Evolutionary conservation across 2,888 invertebrate species (phyloP).

Genomic region (Isotomurus palustris): DNA sequence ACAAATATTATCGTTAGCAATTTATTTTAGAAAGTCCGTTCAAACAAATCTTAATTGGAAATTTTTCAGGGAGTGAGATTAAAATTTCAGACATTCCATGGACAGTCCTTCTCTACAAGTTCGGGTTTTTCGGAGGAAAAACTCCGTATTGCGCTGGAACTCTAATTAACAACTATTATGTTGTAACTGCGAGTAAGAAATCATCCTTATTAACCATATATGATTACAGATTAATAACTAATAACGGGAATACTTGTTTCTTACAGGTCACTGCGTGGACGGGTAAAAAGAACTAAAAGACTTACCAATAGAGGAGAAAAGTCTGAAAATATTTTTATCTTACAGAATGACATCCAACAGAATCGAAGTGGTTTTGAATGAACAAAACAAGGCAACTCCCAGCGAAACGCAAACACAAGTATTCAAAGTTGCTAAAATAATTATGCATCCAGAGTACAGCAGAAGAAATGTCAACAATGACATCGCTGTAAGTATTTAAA

Average conservation of each 20-base stretch:
- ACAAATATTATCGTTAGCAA: background rate
- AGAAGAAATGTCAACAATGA: conserved; percentile 28
- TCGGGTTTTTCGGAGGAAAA: conserved; percentile 23
- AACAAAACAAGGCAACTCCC: conserved; percentile 27
- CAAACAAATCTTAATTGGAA: background rate
- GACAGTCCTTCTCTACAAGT: conserved; percentile 24
- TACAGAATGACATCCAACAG: conserved; percentile 18
- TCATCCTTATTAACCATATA: background rate
- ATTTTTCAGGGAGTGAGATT: conserved; percentile 19
- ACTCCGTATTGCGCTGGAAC: conserved; percentile 21
- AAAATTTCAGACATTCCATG: conserved; percentile 38
- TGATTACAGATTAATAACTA: background rate
- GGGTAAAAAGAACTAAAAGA: conserved; percentile 15
- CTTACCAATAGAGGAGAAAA: background rate
- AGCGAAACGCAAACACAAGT: conserved; percentile 9
- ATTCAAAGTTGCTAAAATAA: conserved; percentile 28
- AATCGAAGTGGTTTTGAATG: conserved; percentile 38
- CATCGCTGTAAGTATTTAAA: conserved; percentile 31
- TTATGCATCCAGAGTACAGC: conserved; percentile 36
- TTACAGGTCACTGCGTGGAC: conserved; percentile 39
- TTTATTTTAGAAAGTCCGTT: background rate
- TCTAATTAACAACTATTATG: conserved; percentile 29
- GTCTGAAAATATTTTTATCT: background rate
- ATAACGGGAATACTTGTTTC: conserved; percentile 8
- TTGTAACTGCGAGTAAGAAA: conserved; percentile 33